Percentiles rank a stretch among this genome's conserved stretches.
These are phyloP conservation scores for Corticium candelabrum DNA, from an alignment of 37 sponge, comb jelly and placozoan genomes.

Conservation along the genomic window DNA sequence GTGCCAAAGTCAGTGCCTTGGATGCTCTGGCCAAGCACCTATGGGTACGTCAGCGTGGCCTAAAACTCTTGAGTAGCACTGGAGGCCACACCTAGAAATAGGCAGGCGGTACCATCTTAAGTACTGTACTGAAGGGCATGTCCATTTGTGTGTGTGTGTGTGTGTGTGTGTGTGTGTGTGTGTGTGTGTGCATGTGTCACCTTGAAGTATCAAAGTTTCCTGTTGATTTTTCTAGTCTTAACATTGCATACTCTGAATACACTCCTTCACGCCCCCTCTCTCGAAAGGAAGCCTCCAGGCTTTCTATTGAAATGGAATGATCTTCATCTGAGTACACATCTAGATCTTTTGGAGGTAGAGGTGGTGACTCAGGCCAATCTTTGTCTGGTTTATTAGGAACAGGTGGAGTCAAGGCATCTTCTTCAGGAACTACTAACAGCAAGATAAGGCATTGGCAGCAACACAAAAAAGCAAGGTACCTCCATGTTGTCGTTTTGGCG, in stretches of 20 bases:
- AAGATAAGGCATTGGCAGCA: not conserved
- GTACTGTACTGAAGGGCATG: no score
- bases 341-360: not conserved
- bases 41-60: no score
- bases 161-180: no score
- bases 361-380: not conserved
- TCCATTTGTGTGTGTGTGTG: no score
- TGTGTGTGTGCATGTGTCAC: no score
- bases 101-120: no score
- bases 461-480: not conserved
- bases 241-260: slow-evolving; percentile 33
- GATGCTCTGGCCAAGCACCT: no score
- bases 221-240: slow-evolving; percentile 31
- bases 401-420: not conserved
- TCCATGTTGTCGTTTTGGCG: not conserved
- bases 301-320: slow-evolving; percentile 25
- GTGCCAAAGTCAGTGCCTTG: no score
- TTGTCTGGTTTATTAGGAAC: not conserved
- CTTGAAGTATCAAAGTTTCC: slow-evolving; percentile 31
- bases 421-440: not conserved
- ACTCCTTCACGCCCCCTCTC: slow-evolving; percentile 38
- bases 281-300: slow-evolving; percentile 38
- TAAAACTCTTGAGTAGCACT: no score
- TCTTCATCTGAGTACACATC: slow-evolving; percentile 23
- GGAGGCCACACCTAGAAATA: no score